Base-by-base conservation (phyloP, 2,888 invertebrate genomes). In the Anarsia innoxiella region DNA sequence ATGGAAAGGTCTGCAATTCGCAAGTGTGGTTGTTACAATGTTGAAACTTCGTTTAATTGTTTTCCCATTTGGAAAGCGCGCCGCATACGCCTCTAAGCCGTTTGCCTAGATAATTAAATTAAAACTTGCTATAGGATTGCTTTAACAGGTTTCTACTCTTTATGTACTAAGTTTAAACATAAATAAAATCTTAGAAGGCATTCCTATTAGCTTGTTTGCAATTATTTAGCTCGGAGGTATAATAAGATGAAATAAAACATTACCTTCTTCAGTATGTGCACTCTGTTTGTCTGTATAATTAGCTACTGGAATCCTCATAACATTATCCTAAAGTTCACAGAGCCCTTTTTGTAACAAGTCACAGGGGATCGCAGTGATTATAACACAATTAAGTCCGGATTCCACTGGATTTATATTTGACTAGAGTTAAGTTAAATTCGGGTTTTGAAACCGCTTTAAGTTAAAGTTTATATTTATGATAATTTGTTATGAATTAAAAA, bases 31-130 rank as follows among this genome's bases (percentile, higher is more conserved):
- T 41, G 51, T 51, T 54, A 14, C 26, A 19, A 6, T 5, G 19
- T 6, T 19, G 19, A 16, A 34, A 38, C 4, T 29, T 45, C 44
- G 47, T 56, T 61, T 59, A 72, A 74, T 67, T 64, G 66, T 65
- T 71, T 68, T 57, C 63, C 51, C 62, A 58, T 66, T n/a, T 52
- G 49, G 49, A 60, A 51, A 44, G 51, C 51, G 45, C 45, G 48
- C 48, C 54, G 52, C 57, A 59, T 48, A 52, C 38, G 43, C 42
- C 45, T 43, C 47, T 49, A 57, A n/a, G n/a, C n/a, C 56, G 54
- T 50, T 41, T 50, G 54, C 51, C 58, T 65, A 58, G 56, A 60
- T 66, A 70, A 72, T 72, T 69, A 57, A 63, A 73, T 59, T 56
- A 55, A 50, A 56, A 44, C 46, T 50, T 48, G 46, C 48, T 53